phyloP scores from a whole-genome alignment of 2,797 vertebrate species.

The Potorous gilbertii region DNA sequence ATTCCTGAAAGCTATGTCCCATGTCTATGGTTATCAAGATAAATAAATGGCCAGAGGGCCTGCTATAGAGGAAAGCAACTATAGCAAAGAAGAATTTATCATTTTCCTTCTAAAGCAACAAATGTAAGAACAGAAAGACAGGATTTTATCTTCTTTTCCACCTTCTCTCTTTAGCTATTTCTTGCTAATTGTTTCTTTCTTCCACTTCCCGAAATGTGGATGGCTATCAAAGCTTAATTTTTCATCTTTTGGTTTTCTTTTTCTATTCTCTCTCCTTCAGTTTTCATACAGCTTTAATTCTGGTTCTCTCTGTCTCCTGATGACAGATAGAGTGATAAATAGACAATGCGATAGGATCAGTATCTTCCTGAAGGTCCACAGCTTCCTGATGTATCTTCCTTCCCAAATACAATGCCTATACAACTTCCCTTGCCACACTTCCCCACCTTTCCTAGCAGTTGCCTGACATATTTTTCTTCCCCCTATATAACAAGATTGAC shows the following conservation, averaged over 20 bases:
- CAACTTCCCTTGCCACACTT: not conserved
- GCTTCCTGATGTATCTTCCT: not conserved
- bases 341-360: not conserved
- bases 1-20: constrained; percentile 34
- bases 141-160: not conserved
- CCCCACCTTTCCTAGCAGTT: not conserved
- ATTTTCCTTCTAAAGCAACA: constrained; percentile 25
- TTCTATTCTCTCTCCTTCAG: not conserved
- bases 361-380: not conserved
- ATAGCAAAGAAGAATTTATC: constrained; percentile 23
- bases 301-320: not conserved
- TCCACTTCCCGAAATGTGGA: not conserved
- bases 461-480: not conserved
- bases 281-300: not conserved
- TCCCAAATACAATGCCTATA: not conserved
- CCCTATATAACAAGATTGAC: not conserved
- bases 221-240: not conserved
- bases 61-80: not conserved
- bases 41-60: not conserved
- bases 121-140: not conserved
- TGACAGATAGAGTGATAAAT: not conserved
- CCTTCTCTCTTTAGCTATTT: not conserved
- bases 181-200: not conserved
- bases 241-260: not conserved
- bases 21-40: constrained; percentile 31